These are phyloP conservation scores for Grammomys dolichurus DNA, from an alignment of 2,113 vertebrate genomes.

Conservation along the genomic window DNA sequence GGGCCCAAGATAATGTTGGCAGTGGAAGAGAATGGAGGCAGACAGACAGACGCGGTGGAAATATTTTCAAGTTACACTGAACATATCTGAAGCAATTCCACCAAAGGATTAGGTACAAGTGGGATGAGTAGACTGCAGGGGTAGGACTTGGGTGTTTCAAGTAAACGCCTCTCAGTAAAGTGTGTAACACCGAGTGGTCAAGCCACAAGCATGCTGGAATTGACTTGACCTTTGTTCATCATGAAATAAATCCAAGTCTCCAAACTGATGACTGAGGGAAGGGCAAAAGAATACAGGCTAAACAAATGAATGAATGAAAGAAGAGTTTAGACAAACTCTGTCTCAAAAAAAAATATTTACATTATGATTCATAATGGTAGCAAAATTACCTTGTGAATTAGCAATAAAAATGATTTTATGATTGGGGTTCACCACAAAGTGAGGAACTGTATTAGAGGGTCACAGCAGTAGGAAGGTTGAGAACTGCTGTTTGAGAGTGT, in stretches of 20 bases:
- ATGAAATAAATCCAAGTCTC: not conserved
- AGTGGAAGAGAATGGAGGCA: not conserved
- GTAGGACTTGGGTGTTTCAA: not conserved
- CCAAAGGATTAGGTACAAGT: not conserved
- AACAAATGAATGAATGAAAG: not conserved
- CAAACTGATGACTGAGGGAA: slow-evolving; percentile 8
- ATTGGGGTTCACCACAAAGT: not conserved
- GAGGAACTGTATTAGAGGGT: not conserved
- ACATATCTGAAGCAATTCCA: not conserved
- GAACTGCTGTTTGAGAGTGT: not conserved
- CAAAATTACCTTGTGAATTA: not conserved
- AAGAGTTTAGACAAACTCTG: not conserved
- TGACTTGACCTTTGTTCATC: not conserved
- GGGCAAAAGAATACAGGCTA: not conserved
- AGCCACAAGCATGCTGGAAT: not conserved
- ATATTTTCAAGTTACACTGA: not conserved
- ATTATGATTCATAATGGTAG: not conserved
- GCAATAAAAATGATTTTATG: not conserved
- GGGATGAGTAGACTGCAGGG: not conserved
- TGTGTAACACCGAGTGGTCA: not conserved
- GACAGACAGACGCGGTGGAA: not conserved
- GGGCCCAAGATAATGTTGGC: not conserved
- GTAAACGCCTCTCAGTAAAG: not conserved
- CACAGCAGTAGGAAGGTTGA: not conserved
- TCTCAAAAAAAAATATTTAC: not conserved